Evolutionary conservation across 2,888 invertebrate species (phyloP), one percentile per base, ranked within the genome.

Genomic region (Psylliodes chrysocephalus): DNA sequence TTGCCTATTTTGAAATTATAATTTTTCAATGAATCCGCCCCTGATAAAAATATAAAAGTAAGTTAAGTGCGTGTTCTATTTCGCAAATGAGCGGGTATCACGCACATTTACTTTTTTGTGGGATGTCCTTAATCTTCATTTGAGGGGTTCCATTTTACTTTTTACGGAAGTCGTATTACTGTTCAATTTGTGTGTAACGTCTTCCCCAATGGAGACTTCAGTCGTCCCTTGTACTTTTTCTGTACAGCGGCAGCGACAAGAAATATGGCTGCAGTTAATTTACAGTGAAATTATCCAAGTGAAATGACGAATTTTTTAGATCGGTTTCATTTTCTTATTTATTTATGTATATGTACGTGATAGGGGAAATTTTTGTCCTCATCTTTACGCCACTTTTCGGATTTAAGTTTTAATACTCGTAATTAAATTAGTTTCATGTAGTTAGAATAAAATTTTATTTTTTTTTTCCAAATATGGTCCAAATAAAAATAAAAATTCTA

Each of bases 71-170:
- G 44, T 60, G 47, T 54, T 47, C 46, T 46, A 46, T 61, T 61
- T 38, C 17, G 17, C 10, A 35, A 61, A 54, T 47, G 60, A 46
- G 33, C 28, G 47, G 19, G 47, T 54, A 61, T 46, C 60, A 61
- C 60, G 60, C 47, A 47, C 46, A 61, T 54, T 61, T 28, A 54
- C 60, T 61, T 54, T 60, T 61, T 61, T 54, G 38, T 17, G 46
- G 33, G 46, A 25, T 17, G n/a, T 22, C 46, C 60, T 61, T 54
- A 53, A 61, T 61, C 60, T 61, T 61, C 60, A 61, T 61, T 61
- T 61, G 19, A 46, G 54, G 47, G 14, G 46, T 46, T 60, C 19
- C 53, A 42, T 54, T 61, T 61, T 61, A 54, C 38, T 61, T 54
- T 46, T 54, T 61, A 17, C 54, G 60, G 60, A 54, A 54, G 54